Percentiles rank a stretch among this genome's conserved stretches.
Conservation (phyloP, 2,797 vertebrate species). For the Peromyscus melanophrys region DNA sequence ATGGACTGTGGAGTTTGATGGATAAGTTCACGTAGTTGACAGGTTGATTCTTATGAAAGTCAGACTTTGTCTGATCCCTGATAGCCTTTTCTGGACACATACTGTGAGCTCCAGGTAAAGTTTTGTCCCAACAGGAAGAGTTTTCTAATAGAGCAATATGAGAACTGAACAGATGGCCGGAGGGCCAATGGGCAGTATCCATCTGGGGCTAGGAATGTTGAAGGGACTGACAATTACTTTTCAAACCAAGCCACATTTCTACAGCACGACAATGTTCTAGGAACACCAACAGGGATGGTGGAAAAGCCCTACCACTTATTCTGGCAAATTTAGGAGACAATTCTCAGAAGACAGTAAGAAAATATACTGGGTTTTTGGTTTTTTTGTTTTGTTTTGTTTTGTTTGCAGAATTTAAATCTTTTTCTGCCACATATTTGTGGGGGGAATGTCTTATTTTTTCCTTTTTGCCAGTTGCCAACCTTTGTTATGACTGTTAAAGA, state of each 20-base stretch:
- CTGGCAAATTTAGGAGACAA: conserved; percentile 48
- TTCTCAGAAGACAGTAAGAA: conserved; percentile 50
- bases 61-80: background rate
- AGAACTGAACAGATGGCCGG: background rate
- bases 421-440: conserved; percentile 17
- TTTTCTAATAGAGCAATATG: background rate
- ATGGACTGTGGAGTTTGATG: background rate
- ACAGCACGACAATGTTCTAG: background rate
- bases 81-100: conserved; percentile 40
- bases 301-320: conserved; percentile 2
- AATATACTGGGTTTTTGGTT: background rate
- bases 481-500: conserved; percentile 37
- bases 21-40: background rate
- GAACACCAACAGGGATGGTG: background rate
- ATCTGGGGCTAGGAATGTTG: background rate
- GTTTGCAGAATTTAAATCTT: background rate
- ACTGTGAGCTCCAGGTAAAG: background rate
- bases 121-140: background rate
- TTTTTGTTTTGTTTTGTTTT: too few species aligned
- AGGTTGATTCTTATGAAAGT: background rate
- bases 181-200: background rate
- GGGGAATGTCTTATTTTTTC: background rate
- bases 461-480: background rate
- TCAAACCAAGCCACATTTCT: background rate
- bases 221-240: background rate